These are phyloP conservation scores for Simalia tracyae DNA, from an alignment of 2,797 vertebrate genomes.

Conservation along the genomic window DNA sequence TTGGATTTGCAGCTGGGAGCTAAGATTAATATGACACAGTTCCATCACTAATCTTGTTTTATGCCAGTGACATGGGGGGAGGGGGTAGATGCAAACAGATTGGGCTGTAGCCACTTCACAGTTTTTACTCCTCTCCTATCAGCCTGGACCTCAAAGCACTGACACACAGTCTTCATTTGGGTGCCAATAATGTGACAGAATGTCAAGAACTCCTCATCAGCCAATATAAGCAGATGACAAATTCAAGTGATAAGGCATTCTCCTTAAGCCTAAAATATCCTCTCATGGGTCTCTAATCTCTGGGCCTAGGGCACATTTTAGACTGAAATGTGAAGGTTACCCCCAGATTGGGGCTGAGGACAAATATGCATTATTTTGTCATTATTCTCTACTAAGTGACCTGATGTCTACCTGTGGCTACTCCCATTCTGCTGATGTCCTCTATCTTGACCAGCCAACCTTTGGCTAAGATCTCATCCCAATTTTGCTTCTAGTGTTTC, in stretches of 20 bases:
- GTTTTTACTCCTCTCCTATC: conserved; percentile 12
- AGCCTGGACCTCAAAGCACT: background rate
- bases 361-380: background rate
- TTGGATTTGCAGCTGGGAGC: conserved; percentile 58
- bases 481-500: background rate
- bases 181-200: background rate
- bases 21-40: conserved; percentile 62
- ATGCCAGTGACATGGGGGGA: conserved; percentile 19
- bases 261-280: conserved; percentile 23
- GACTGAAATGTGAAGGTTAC: conserved; percentile 1
- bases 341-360: background rate
- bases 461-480: background rate
- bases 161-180: conserved; percentile 6
- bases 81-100: background rate
- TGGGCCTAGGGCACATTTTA: background rate
- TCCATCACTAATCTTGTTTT: conserved; percentile 51
- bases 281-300: background rate
- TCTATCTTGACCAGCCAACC: background rate
- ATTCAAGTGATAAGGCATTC: background rate
- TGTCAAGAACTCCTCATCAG: conserved; percentile 35
- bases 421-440: no score
- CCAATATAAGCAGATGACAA: conserved; percentile 32
- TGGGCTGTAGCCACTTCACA: conserved; percentile 2
- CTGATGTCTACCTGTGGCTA: background rate
- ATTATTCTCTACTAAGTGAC: background rate